Conservation (phyloP, 1,140 invertebrate species). For the Chlorops oryzae region DNA sequence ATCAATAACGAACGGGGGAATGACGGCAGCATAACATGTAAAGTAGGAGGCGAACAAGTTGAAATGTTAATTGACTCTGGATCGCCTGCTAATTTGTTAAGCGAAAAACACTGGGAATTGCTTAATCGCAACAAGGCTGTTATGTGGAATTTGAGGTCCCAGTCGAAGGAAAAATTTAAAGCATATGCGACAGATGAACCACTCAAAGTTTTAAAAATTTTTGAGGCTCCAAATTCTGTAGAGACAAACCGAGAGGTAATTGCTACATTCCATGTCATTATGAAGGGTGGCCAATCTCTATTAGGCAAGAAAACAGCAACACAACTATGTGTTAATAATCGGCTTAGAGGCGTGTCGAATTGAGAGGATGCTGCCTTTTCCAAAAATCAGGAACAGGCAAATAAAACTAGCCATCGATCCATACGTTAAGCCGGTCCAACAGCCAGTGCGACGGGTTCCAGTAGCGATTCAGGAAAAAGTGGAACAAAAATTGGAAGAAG, state of each 20-base stretch:
- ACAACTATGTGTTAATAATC: constrained; percentile 15
- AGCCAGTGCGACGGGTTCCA: constrained; percentile 13
- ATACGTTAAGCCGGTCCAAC: constrained; percentile 10
- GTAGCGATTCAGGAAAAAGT: constrained; percentile 15
- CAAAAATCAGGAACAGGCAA: constrained; percentile 16
- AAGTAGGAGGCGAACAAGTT: background rate
- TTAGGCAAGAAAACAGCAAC: constrained; percentile 17
- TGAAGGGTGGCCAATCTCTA: constrained; percentile 18
- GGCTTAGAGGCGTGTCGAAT: constrained; percentile 7
- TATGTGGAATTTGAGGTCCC: constrained; percentile 12
- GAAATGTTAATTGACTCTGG: background rate
- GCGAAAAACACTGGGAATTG: constrained; percentile 14
- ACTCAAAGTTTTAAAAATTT: constrained; percentile 17
- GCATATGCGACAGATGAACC: constrained; percentile 18
- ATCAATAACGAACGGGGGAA: too few relatives aligned
- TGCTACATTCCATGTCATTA: constrained; percentile 19
- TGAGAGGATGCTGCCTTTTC: constrained; percentile 15
- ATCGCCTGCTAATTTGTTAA: constrained; percentile 17
- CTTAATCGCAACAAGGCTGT: constrained; percentile 10
- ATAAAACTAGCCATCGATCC: constrained; percentile 18
- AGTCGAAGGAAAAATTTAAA: constrained; percentile 16
- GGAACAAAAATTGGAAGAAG: constrained; percentile 19
- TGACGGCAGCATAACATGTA: background rate
- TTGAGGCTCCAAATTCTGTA: constrained; percentile 17
- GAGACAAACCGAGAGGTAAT: constrained; percentile 13